Conservation (phyloP, 2,113 vertebrate genomes). For the Terrapene triunguis region DNA sequence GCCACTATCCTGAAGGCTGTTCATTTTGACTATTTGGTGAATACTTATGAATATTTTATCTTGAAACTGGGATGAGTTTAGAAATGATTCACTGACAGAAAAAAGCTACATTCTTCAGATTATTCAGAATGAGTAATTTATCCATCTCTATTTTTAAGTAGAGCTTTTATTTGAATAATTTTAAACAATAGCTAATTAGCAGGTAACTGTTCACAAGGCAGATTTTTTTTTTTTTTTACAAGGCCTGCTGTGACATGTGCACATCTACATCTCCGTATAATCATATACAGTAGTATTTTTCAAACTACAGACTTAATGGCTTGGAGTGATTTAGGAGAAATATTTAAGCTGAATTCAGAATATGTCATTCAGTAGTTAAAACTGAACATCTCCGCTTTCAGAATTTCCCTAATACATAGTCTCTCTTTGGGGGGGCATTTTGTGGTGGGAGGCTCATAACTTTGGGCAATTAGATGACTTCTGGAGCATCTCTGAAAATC, state of each 20-base stretch:
- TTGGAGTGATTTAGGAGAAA: neutral
- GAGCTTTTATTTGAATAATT: neutral
- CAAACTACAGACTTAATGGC: neutral
- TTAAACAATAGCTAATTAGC: neutral
- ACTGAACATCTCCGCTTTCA: neutral
- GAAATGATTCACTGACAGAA: neutral
- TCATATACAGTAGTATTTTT: neutral
- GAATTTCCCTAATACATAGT: neutral
- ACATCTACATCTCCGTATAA: neutral
- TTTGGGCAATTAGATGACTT: neutral
- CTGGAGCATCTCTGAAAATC: neutral
- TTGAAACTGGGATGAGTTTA: neutral
- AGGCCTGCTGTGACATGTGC: neutral
- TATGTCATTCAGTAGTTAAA: neutral
- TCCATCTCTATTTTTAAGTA: neutral
- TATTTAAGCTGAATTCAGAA: neutral
- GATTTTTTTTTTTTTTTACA: neutral
- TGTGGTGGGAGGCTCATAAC: neutral
- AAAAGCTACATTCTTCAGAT: neutral
- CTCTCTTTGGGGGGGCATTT: neutral
- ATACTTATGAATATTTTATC: neutral
- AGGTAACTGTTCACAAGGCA: neutral
- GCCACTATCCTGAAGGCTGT: neutral
- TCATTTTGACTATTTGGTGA: neutral
- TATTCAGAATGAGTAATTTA: neutral